Percentiles rank a stretch among this genome's conserved stretches.
Conservation (phyloP, 2,797 vertebrate genomes). For the Melopsittacus undulatus region DNA sequence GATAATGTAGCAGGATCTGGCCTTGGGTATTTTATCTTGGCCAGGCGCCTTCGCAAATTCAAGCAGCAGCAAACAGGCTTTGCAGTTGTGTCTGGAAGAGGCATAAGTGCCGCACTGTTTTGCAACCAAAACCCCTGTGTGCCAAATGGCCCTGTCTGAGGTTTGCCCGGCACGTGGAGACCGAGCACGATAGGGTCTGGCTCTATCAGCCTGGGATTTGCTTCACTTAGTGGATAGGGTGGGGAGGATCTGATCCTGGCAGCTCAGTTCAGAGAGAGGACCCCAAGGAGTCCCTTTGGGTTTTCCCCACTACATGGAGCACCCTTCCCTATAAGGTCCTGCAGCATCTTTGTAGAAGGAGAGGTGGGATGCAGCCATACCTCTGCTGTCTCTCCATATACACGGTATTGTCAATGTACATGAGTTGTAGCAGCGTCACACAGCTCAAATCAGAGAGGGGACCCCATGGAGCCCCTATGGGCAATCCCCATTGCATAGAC, state of each 20-base stretch:
- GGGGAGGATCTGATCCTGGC: not conserved
- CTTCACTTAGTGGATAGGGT: conserved; percentile 10
- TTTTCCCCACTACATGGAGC: no score
- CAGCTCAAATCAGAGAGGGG: fast-evolving
- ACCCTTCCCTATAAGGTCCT: not conserved
- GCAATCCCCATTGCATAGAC: no score
- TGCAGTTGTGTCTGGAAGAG: conserved; percentile 13
- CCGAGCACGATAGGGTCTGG: not conserved
- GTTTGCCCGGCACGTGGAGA: conserved; percentile 58
- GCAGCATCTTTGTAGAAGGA: not conserved
- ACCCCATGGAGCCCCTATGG: not conserved
- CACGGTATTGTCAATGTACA: not conserved
- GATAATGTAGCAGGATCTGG: conserved; percentile 56
- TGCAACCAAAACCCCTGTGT: conserved; percentile 19
- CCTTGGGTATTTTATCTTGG: conserved; percentile 69
- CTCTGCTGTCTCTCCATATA: fast-evolving
- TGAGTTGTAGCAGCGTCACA: not conserved
- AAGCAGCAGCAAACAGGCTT: conserved; percentile 47
- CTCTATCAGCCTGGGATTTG: not conserved
- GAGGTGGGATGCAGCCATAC: fast-evolving
- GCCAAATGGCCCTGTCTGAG: conserved; percentile 58
- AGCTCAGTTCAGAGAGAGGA: fast-evolving
- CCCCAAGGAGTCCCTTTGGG: fast-evolving
- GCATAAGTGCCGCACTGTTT: conserved; percentile 71
- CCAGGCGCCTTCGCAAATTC: conserved; percentile 65